Conservation (phyloP, 2,888 invertebrate genomes). For the Bembecia ichneumoniformis region DNA sequence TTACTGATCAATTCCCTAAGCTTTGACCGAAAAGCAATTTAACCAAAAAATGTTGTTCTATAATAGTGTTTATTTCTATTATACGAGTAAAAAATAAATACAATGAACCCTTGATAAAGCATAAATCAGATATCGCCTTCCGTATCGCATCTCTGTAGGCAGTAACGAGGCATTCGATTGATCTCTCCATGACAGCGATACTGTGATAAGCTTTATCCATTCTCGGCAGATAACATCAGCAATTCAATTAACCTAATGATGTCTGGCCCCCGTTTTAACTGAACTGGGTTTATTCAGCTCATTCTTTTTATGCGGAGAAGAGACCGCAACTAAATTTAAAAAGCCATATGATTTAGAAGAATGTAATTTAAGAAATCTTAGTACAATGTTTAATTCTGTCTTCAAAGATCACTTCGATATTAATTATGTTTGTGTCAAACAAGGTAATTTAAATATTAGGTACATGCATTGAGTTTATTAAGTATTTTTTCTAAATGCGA, state of each 20-base stretch:
- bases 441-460: too few relatives aligned
- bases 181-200: constrained; percentile 47
- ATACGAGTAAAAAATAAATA: background rate
- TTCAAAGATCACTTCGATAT: too few relatives aligned
- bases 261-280: constrained; percentile 15
- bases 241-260: constrained; percentile 60
- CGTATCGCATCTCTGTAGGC: background rate
- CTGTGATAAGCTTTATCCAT: constrained; percentile 49
- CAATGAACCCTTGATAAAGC: background rate
- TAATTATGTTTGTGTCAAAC: too few relatives aligned
- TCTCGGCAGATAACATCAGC: constrained; percentile 39
- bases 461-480: too few relatives aligned
- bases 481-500: too few relatives aligned
- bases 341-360: too few relatives aligned
- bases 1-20: too few relatives aligned
- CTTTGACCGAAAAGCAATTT: too few relatives aligned
- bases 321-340: background rate
- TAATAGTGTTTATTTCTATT: too few relatives aligned
- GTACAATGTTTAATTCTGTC: too few relatives aligned
- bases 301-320: background rate
- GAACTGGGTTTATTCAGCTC: background rate
- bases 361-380: too few relatives aligned
- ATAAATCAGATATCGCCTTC: background rate
- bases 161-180: constrained; percentile 47
- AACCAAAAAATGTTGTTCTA: too few relatives aligned